Evolutionary conservation across 2,888 invertebrate genomes (phyloP).

Genomic region (Azorinus chamasolen): DNA sequence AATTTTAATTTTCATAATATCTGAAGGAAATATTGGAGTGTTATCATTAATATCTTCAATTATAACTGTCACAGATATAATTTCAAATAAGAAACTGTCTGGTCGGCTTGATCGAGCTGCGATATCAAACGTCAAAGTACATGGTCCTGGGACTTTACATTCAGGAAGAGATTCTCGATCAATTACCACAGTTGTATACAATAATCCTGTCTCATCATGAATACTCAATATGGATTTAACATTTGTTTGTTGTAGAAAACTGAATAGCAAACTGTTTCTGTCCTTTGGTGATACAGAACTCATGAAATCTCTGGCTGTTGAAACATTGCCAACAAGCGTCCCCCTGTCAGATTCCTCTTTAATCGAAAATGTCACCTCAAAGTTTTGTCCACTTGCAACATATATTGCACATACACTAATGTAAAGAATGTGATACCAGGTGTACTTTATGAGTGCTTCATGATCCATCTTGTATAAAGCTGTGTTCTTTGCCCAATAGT

Average conservation of each 20-base stretch:
- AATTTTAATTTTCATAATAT: constrained; percentile 64
- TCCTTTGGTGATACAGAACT: constrained; percentile 44
- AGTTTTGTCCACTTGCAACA: constrained; percentile 37
- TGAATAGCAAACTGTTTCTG: constrained; percentile 39
- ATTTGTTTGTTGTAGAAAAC: constrained; percentile 58
- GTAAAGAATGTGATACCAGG: neutral
- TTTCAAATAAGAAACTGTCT: constrained; percentile 63
- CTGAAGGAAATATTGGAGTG: constrained; percentile 70
- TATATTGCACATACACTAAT: constrained; percentile 22
- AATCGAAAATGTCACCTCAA: constrained; percentile 41
- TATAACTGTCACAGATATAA: constrained; percentile 71
- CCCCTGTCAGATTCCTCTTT: constrained; percentile 40
- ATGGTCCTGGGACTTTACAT: constrained; percentile 62
- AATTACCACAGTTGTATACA: constrained; percentile 62
- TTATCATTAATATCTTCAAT: constrained; percentile 78
- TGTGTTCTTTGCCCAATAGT: too few species aligned
- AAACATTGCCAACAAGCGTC: constrained; percentile 61
- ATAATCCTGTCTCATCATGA: constrained; percentile 59
- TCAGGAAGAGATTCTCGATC: constrained; percentile 62
- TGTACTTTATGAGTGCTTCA: too few species aligned
- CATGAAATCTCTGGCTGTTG: constrained; percentile 53
- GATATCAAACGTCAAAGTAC: constrained; percentile 72
- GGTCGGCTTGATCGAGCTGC: constrained; percentile 63
- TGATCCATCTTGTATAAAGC: too few species aligned
- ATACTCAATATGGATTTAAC: constrained; percentile 62